These are phyloP conservation scores for Atherinomorus stipes DNA, from an alignment of 2,113 vertebrate species.

Conservation along the genomic window DNA sequence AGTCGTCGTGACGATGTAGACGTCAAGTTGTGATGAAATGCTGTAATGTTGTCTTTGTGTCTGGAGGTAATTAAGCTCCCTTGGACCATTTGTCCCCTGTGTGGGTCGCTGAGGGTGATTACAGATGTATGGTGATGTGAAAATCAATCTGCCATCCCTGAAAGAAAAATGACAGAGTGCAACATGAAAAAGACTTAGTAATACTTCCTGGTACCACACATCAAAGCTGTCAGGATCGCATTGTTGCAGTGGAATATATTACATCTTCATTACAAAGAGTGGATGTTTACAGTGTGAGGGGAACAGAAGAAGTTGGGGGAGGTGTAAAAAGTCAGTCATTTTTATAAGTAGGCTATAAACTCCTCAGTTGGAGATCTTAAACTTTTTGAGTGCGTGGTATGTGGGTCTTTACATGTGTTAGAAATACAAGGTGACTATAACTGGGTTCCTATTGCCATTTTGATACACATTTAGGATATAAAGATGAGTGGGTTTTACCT, in stretches of 20 bases:
- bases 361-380: conserved; percentile 6
- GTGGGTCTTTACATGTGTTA: too few species aligned
- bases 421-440: too few species aligned
- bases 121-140: conserved; percentile 11
- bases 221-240: conserved; percentile 33
- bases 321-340: conserved; percentile 7
- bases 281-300: conserved; percentile 35
- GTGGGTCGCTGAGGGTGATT: conserved; percentile 49
- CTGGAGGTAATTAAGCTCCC: conserved; percentile 52
- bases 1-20: conserved; percentile 45
- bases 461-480: neutral
- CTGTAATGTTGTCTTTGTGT: conserved; percentile 39
- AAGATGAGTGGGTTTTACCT: too few species aligned
- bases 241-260: conserved; percentile 47
- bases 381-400: neutral
- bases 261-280: conserved; percentile 43
- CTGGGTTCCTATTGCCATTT: neutral
- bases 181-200: neutral
- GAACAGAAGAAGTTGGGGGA: conserved; percentile 5
- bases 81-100: conserved; percentile 17
- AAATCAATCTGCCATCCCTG: conserved; percentile 46
- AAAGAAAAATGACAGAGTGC: conserved; percentile 31
- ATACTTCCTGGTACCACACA: conserved; percentile 10
- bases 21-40: conserved; percentile 47
- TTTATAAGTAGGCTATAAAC: conserved; percentile 11